Conservation (phyloP, 2,113 vertebrate species). For the Sinocyclocheilus anophthalmus region DNA sequence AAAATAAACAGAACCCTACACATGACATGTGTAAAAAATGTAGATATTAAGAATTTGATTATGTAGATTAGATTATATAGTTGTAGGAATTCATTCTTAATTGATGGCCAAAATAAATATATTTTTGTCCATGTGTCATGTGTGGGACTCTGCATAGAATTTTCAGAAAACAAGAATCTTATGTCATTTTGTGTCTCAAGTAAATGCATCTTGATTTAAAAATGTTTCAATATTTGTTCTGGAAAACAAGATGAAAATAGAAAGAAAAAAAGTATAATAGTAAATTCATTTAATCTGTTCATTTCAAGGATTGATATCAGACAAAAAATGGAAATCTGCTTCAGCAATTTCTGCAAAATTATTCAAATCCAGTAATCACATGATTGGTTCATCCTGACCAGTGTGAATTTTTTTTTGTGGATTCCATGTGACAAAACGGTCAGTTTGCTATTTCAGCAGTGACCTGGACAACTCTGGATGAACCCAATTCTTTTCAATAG, state of each 20-base stretch:
- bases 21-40: too few relatives aligned
- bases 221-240: background rate
- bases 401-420: background rate
- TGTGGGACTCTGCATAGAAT: background rate
- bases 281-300: background rate
- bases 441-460: background rate
- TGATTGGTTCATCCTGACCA: background rate
- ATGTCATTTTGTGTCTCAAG: background rate
- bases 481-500: background rate
- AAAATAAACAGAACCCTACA: too few relatives aligned
- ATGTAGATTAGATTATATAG: too few relatives aligned
- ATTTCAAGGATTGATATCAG: background rate
- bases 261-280: background rate
- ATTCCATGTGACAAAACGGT: background rate
- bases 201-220: background rate
- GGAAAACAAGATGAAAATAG: background rate
- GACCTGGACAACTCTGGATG: background rate
- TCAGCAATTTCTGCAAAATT: background rate
- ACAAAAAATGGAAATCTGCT: conserved; percentile 9
- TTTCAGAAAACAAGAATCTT: background rate
- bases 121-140: background rate
- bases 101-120: background rate
- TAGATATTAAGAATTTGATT: too few relatives aligned
- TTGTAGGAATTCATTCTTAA: background rate
- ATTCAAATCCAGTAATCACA: background rate